Base-by-base conservation (phyloP, 1,140 invertebrate species). In the Habropoda laboriosa region DNA sequence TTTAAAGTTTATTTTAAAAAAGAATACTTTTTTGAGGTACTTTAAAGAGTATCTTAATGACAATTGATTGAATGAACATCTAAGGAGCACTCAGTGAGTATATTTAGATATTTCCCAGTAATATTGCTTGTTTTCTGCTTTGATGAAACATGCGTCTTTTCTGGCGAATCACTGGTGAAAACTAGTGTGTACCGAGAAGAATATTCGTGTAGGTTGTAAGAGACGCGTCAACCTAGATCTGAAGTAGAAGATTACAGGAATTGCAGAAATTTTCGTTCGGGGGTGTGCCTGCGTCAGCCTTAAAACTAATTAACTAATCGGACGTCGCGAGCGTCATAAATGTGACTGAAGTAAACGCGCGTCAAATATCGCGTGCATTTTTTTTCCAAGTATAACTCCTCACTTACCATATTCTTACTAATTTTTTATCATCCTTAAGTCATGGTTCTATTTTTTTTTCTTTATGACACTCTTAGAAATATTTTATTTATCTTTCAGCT, bases 401-500 rank as follows among this genome's bases (percentile, higher is more conserved):
- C 5, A 51, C 8, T 51, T 51, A 21, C 21, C 18, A 10, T 58
- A 13, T 58, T 58, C 8, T 18, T 58, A 12, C 1, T 58, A 10
- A 10, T 30, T 21, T 32, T 32, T 35, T 8, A 24, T 35, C 18
- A 3, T 61, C 21, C 35, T 58, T n/a, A 38, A 60, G 12, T 60
- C 10, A 4, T n/a, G 21, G 8, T 38, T n/a, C n/a, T n/a, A n/a
- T n/a, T 61, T 61, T 38, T 38, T 16, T 38, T 21, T 12, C 13
- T n/a, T 35, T 38, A 13, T 2, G 35, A 42, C 7, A 13, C 27
- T 7, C 45, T n/a, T 64, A 18, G 4, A 18, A 6, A 42, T 21
- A 42, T 64, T 45, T 55, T 18, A 18, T 30, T 55, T 63, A 10
- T 42, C 45, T 93, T 94, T 82, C 87, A 94, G 94, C 89, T 94